phyloP scores from a whole-genome alignment of 2,113 vertebrate genomes.

The Brachionichthys hirsutus region DNA sequence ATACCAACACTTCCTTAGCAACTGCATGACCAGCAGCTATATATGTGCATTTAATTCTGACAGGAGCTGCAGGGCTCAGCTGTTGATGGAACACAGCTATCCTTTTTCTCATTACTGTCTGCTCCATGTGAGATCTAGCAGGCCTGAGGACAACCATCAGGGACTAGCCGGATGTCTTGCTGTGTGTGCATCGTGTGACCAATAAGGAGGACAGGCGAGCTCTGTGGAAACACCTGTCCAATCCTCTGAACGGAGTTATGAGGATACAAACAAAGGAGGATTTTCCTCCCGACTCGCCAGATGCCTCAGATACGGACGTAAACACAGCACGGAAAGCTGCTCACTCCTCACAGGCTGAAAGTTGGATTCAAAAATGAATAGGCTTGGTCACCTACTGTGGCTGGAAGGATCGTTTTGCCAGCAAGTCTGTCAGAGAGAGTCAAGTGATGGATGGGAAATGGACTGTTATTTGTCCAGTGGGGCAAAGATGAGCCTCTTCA shows the following conservation, averaged over 20 bases:
- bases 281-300: constrained; percentile 38
- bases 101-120: constrained; percentile 75
- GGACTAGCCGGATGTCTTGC: constrained; percentile 30
- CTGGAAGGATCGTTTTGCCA: constrained; percentile 6
- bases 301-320: constrained; percentile 52
- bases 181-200: constrained; percentile 32
- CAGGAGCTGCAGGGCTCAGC: constrained; percentile 72
- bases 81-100: constrained; percentile 70
- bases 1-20: constrained; percentile 76
- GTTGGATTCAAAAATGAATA: constrained; percentile 8
- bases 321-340: constrained; percentile 35
- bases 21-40: constrained; percentile 67
- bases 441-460: constrained; percentile 7
- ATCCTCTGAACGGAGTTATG: constrained; percentile 37
- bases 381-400: background rate
- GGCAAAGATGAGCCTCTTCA: constrained; percentile 17
- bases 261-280: constrained; percentile 45
- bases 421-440: constrained; percentile 1
- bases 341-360: constrained; percentile 10
- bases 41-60: constrained; percentile 68
- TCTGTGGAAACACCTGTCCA: constrained; percentile 56
- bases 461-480: constrained; percentile 25
- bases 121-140: constrained; percentile 56
- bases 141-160: constrained; percentile 55
- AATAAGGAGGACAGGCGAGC: constrained; percentile 38